Conservation (phyloP, 2,797 vertebrate genomes). For the Sciurus carolinensis region DNA sequence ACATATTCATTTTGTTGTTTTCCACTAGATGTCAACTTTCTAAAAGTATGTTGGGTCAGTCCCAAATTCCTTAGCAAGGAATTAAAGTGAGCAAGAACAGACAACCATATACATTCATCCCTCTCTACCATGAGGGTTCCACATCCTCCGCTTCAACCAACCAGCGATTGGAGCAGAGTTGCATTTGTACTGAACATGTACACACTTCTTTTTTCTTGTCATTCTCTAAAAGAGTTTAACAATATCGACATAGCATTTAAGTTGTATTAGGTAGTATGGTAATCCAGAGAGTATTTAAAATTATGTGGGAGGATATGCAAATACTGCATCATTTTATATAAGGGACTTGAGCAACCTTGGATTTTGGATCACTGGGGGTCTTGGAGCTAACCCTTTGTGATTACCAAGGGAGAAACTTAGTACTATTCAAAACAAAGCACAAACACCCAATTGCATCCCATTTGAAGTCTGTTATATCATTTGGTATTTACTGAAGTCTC, state of each 20-base stretch:
- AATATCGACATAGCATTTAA: neutral
- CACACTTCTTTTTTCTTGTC: neutral
- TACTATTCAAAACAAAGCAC: neutral
- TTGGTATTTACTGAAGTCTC: neutral
- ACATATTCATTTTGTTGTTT: neutral
- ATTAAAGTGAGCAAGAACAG: neutral
- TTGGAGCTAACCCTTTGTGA: neutral
- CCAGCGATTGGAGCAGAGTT: neutral
- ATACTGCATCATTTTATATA: neutral
- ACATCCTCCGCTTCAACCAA: neutral
- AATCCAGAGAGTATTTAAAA: neutral
- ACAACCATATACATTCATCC: neutral
- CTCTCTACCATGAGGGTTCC: neutral
- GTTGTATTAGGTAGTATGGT: neutral
- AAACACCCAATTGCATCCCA: neutral
- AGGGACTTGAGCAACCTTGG: neutral
- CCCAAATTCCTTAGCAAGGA: conserved; percentile 7
- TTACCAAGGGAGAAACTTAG: neutral
- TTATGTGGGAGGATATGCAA: neutral
- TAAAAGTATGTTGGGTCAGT: neutral
- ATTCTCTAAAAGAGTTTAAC: neutral
- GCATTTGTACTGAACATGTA: neutral
- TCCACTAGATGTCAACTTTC: neutral
- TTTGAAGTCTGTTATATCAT: neutral
- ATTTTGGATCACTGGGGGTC: neutral